These are phyloP conservation scores for Dipodomys stephensi DNA, from an alignment of 2,113 vertebrate species.

Conservation along the genomic window DNA sequence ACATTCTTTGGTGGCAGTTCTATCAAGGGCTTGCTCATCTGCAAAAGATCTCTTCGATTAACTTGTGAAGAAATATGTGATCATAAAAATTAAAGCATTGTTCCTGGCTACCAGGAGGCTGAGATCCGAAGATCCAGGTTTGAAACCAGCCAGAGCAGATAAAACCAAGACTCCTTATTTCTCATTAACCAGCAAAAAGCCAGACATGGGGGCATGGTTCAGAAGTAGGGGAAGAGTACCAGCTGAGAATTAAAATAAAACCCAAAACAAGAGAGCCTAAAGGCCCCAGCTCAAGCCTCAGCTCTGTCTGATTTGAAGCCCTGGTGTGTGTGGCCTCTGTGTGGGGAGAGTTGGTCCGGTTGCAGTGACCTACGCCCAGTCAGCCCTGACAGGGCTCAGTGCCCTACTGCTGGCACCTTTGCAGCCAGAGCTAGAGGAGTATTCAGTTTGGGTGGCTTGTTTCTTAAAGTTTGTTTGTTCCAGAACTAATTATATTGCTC, in stretches of 20 bases:
- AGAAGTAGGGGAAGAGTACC: too few relatives aligned
- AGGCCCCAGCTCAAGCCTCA: too few relatives aligned
- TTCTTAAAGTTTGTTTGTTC: constrained; percentile 49
- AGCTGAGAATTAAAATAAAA: too few relatives aligned
- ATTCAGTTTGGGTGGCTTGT: not conserved
- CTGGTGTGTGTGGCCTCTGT: too few relatives aligned
- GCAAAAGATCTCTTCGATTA: not conserved
- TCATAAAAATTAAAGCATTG: not conserved
- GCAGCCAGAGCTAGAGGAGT: not conserved
- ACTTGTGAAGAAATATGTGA: not conserved
- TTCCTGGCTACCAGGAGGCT: too few relatives aligned
- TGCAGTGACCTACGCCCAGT: not conserved
- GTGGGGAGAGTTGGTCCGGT: not conserved
- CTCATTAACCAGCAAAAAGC: too few relatives aligned
- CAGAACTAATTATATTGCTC: constrained; percentile 24
- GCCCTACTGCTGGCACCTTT: not conserved
- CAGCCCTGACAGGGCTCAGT: not conserved
- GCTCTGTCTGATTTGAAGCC: too few relatives aligned
- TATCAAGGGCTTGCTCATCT: not conserved
- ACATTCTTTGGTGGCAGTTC: not conserved
- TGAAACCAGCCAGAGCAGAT: too few relatives aligned
- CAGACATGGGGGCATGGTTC: too few relatives aligned
- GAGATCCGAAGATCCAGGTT: too few relatives aligned
- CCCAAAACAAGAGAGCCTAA: too few relatives aligned
- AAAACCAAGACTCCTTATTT: too few relatives aligned